Evolutionary conservation across 2,888 invertebrate species (phyloP).

Genomic region (Zhengitettix transpicula): DNA sequence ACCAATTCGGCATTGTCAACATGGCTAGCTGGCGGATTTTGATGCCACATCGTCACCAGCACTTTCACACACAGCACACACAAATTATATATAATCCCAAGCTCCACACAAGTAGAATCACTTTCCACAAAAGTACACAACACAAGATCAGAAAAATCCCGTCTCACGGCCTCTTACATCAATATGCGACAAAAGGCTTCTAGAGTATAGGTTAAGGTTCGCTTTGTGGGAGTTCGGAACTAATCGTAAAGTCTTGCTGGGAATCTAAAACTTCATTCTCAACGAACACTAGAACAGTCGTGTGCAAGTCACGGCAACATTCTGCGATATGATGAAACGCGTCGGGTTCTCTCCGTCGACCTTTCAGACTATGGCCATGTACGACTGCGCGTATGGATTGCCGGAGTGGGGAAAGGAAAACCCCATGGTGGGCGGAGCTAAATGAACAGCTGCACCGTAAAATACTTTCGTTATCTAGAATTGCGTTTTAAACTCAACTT

Average conservation of each 20-base stretch:
- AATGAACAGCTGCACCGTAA: too few species aligned
- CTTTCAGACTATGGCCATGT: constrained; percentile 9
- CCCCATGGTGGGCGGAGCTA: constrained; percentile 8
- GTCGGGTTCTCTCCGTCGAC: neutral
- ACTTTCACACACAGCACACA: neutral
- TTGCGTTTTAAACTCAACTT: too few species aligned
- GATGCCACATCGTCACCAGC: constrained; percentile 9
- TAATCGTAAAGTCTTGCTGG: neutral
- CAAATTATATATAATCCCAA: too few species aligned
- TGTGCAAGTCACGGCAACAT: neutral
- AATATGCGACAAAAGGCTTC: neutral
- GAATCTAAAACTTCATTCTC: too few species aligned
- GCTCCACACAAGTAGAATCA: too few species aligned
- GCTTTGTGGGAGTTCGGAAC: neutral
- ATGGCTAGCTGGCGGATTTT: constrained; percentile 4
- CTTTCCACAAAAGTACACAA: neutral
- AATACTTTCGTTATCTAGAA: too few species aligned
- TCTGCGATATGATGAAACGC: neutral
- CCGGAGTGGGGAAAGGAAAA: constrained; percentile 5
- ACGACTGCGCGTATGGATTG: constrained; percentile 4
- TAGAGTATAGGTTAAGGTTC: neutral
- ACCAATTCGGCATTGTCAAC: constrained; percentile 11
- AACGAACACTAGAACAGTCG: neutral
- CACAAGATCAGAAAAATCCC: too few species aligned
- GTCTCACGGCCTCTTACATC: too few species aligned